Evolutionary conservation across 2,888 invertebrate species (phyloP), one percentile per base, ranked within the genome.

Genomic region (Tetanocera ferruginea): DNA sequence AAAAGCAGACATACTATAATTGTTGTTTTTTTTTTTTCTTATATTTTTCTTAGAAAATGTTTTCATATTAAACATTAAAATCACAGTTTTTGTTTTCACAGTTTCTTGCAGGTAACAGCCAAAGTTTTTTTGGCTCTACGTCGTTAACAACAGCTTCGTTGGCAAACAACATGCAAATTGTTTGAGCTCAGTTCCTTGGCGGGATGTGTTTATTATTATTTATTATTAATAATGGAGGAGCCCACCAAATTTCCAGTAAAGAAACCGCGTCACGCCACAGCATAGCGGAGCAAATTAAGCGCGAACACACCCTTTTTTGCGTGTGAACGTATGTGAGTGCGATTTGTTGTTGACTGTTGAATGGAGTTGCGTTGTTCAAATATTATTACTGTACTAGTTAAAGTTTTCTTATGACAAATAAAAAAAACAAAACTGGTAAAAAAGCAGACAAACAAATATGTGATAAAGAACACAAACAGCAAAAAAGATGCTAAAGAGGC

Each of bases 1-100:
- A 91, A 91, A 89, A 89, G 88, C 88, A 86, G 88, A 86, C 66
- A 55, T 64, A 75, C 23, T 67, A 17, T 52, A 25, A 2, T 64
- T 52, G 55, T 77, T 43, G 52, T 76, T 62, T 31, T 37, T 75
- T 49, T 67, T 67, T 57, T 34, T 5, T 19, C 60, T 19, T 43
- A 43, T 34, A 6, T 60, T 31, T 62, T 69, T 57, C 9, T 34
- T 31, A 66, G 51, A 64, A 19, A 5, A 55, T 19, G 1, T 55
- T 55, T 55, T 55, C 23, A 9, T 55, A 55, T 55, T 3, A 6
- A 4, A 43, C 43, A 43, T 2, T 37, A 43, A 14, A 43, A 14
- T 23, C 55, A 23, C 55, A 25, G 23, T 5, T 25, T 14, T 23
- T 25, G 8, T 25, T 19, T 19, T 25, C 25, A 23, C 57, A 28